A percentile compares a stretch with the other conserved stretches of the same genome.
phyloP scores from a whole-genome alignment of 2,888 invertebrate species.

The Volucella zonaria region DNA sequence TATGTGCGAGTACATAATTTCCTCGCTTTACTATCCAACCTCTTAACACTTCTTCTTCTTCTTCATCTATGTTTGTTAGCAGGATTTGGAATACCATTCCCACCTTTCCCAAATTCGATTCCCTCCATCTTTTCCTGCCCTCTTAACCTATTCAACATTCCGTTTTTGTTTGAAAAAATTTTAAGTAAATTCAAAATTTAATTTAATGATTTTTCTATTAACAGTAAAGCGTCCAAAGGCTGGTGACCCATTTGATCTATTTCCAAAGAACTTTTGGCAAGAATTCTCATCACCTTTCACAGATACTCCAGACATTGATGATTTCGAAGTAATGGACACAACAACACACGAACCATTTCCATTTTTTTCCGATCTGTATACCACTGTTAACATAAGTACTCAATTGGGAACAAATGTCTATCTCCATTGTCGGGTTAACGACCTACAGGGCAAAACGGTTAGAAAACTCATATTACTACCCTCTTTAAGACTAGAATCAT shows the following conservation, averaged over 20 bases:
- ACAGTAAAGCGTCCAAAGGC: slow-evolving; percentile 81
- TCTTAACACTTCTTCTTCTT: too few relatives aligned
- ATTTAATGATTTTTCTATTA: slow-evolving; percentile 35
- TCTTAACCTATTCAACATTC: too few relatives aligned
- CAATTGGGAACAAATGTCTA: slow-evolving; percentile 87
- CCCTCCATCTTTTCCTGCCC: too few relatives aligned
- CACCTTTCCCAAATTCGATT: not conserved
- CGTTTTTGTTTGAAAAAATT: too few relatives aligned
- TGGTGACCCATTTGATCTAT: slow-evolving; percentile 82
- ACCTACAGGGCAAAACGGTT: slow-evolving; percentile 88
- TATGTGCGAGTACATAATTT: too few relatives aligned
- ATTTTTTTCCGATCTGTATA: slow-evolving; percentile 87
- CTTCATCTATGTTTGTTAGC: too few relatives aligned
- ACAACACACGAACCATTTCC: slow-evolving; percentile 88
- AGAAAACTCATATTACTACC: slow-evolving; percentile 71
- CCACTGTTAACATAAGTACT: slow-evolving; percentile 86
- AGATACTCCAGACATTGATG: slow-evolving; percentile 82
- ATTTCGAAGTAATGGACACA: slow-evolving; percentile 80
- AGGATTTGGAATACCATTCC: not conserved
- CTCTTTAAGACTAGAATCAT: not conserved
- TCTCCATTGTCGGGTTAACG: slow-evolving; percentile 87
- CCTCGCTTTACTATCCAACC: too few relatives aligned
- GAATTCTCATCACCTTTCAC: slow-evolving; percentile 83
- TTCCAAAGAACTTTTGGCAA: slow-evolving; percentile 83
- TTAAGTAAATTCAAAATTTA: not conserved